Conservation (phyloP, 2,113 vertebrate species). For the Colistium nudipinnis region DNA sequence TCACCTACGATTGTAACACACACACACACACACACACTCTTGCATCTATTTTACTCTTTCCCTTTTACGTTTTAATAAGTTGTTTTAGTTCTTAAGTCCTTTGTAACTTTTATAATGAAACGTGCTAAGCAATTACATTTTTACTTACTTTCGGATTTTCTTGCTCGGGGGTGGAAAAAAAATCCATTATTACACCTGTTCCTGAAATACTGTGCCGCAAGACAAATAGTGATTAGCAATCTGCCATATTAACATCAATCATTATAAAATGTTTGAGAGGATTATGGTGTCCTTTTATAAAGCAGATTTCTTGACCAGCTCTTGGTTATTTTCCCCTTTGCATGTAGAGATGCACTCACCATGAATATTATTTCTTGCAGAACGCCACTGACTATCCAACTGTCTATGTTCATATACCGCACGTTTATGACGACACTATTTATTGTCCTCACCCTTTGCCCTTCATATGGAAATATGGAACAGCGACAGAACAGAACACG, state of each 20-base stretch:
- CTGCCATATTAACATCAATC: neutral
- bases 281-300: constrained; percentile 6
- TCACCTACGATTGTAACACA: no score
- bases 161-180: neutral
- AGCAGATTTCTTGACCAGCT: neutral
- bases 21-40: no score
- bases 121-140: neutral
- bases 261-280: constrained; percentile 9
- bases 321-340: neutral
- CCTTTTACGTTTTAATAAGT: no score
- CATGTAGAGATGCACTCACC: neutral
- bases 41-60: neutral
- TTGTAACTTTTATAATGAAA: neutral
- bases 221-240: constrained; percentile 21
- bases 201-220: constrained; percentile 2
- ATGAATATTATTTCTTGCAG: no score
- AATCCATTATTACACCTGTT: constrained; percentile 1
- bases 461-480: neutral
- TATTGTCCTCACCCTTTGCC: neutral
- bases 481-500: constrained; percentile 20
- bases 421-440: neutral
- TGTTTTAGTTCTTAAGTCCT: neutral
- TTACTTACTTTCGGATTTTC: neutral
- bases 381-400: neutral
- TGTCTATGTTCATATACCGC: neutral